A percentile compares a stretch with the other conserved stretches of the same genome.
Conservation (phyloP, 2,888 invertebrate genomes). For the Napeogenes sylphis region DNA sequence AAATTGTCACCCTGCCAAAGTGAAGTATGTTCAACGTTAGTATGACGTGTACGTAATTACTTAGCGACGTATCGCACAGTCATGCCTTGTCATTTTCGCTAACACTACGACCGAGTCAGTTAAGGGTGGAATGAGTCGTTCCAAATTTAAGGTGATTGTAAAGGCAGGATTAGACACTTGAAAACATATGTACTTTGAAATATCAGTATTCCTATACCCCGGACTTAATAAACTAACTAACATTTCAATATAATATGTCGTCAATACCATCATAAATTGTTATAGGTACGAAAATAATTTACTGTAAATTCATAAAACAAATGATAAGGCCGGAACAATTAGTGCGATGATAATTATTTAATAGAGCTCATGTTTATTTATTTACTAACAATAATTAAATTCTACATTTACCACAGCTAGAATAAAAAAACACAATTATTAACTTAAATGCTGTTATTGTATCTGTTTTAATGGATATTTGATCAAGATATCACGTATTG, state of each 20-base stretch:
- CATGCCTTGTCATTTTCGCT: constrained; percentile 72
- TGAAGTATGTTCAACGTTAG: constrained; percentile 48
- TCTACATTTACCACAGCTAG: background rate
- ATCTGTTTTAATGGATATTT: no score
- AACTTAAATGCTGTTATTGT: no score
- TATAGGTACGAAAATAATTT: no score
- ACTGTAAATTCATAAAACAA: background rate
- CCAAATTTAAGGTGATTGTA: constrained; percentile 24
- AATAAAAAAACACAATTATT: background rate
- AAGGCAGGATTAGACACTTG: constrained; percentile 6
- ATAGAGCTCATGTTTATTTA: background rate
- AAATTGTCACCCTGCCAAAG: constrained; percentile 38
- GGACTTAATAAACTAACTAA: background rate
- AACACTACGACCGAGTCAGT: constrained; percentile 28
- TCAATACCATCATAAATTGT: no score
- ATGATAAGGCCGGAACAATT: background rate
- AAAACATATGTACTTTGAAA: background rate
- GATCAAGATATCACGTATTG: no score
- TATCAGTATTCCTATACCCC: constrained; percentile 9
- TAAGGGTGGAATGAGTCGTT: constrained; percentile 25
- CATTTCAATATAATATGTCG: no score
- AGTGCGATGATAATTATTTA: background rate
- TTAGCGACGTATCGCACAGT: constrained; percentile 63
- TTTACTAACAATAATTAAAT: background rate
- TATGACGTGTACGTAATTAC: constrained; percentile 74